Base-by-base conservation (phyloP, 1,140 invertebrate genomes). In the Drosophila aff. region DNA sequence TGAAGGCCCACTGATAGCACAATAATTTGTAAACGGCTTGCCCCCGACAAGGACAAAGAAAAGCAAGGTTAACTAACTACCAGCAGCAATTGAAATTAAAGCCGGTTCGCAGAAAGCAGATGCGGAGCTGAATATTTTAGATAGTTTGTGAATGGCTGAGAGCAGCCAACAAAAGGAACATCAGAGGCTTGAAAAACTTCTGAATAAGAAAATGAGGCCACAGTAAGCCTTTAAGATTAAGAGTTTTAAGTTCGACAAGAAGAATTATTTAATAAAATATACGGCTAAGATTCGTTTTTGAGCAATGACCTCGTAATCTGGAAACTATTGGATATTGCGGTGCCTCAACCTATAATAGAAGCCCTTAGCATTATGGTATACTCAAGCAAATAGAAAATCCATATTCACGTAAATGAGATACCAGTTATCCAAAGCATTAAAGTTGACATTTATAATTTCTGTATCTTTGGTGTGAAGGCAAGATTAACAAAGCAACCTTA, bases 1-100 rank as follows among this genome's bases (percentile, higher is more conserved):
- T 76, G 72, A 76, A 65, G 71, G 68, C 57, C 73, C 63, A 68
- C 47, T 77, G 57, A 77, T 77, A 69, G 72, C 58, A 77, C 64
- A 46, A 77, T 77, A 77, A 68, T 68, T 77, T 77, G 49, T 77
- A 55, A 58, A 68, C 40, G 74, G 50, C 71, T 36, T 23, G 40
- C 33, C 46, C n/a, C 64, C 49, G 63, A 57, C 67, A 68, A 47
- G 67, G 67, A 46, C 40, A 50, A 26, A 38, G 36, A 77, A 61
- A 53, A 43, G 73, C 41, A 77, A 67, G 73, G 63, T 67, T 59
- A 66, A 65, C 73, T 67, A 52, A 55, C 66, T 60, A 49, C 66
- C 66, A 60, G 66, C 44, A 55, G 36, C 23, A 16, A 52, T 36
- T 33, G 71, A 47, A 63, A 63, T 41, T 74, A 52, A 73, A 63